These are phyloP conservation scores for Crotalus tigris DNA, from an alignment of 2,113 vertebrate species.

Conservation along the genomic window DNA sequence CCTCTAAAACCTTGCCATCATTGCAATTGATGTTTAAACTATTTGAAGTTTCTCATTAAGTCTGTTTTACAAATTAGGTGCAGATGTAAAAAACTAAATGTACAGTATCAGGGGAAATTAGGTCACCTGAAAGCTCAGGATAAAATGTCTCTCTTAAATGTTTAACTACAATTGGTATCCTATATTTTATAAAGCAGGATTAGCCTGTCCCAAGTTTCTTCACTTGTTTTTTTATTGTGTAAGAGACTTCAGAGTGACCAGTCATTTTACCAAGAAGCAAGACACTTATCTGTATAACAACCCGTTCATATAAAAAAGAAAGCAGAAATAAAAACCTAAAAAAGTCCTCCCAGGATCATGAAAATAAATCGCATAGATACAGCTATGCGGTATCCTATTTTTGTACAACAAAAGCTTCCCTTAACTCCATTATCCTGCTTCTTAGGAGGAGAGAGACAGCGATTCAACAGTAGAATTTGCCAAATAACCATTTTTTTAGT, in stretches of 20 bases:
- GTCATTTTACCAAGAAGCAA: constrained; percentile 46
- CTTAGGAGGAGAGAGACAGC: background rate
- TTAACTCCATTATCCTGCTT: constrained; percentile 3
- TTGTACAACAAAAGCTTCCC: background rate
- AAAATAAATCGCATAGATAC: constrained; percentile 22
- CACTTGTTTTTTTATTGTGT: constrained; percentile 44
- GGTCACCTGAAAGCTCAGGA: constrained; percentile 71
- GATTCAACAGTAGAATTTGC: background rate
- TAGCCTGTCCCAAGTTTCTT: constrained; percentile 44
- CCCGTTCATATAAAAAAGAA: constrained; percentile 18
- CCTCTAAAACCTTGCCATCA: constrained; percentile 82
- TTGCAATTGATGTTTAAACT: constrained; percentile 89
- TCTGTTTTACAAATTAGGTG: constrained; percentile 79
- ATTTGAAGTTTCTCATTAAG: constrained; percentile 91
- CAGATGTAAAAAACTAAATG: constrained; percentile 78
- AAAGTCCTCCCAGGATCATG: background rate
- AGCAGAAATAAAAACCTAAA: constrained; percentile 2
- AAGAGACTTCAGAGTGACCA: constrained; percentile 43
- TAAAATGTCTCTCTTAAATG: constrained; percentile 67
- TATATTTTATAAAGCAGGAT: constrained; percentile 54
- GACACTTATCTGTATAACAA: background rate
- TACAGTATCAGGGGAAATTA: constrained; percentile 73
- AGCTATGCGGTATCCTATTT: background rate
- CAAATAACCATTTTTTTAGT: background rate
- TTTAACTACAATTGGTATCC: constrained; percentile 60